Conservation (phyloP, 2,888 invertebrate genomes). For the Carpatolechia fugitivella region DNA sequence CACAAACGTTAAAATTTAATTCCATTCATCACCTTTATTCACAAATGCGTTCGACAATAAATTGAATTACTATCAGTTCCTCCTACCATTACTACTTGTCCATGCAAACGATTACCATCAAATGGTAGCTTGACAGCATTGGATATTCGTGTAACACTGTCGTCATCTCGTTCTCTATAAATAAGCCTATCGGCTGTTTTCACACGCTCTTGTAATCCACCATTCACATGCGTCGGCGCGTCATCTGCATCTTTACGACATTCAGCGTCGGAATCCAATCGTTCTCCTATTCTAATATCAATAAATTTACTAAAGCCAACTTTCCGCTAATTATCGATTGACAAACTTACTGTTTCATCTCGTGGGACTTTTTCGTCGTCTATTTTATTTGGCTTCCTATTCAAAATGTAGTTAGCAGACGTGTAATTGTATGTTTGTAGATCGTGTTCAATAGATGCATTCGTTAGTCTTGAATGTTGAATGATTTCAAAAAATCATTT, state of each 20-base stretch:
- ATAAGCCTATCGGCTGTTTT: conserved; percentile 5
- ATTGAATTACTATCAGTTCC: too few relatives aligned
- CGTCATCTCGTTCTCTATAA: not conserved
- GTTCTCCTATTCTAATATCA: conserved; percentile 34
- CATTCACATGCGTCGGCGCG: conserved; percentile 36
- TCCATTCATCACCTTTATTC: too few relatives aligned
- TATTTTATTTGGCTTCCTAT: not conserved
- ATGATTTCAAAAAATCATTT: conserved; percentile 30
- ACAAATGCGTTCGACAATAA: too few relatives aligned
- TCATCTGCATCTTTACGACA: conserved; percentile 41
- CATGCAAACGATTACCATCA: not conserved
- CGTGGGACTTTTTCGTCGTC: not conserved
- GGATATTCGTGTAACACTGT: not conserved
- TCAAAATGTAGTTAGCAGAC: not conserved
- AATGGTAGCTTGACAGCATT: not conserved
- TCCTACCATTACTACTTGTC: not conserved
- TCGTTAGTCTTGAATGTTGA: conserved; percentile 24
- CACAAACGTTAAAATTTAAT: not conserved
- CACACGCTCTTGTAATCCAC: conserved; percentile 30
- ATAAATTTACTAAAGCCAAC: conserved; percentile 35
- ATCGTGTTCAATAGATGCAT: conserved; percentile 16
- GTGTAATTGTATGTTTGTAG: not conserved
- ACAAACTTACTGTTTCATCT: conserved; percentile 19
- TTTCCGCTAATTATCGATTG: conserved; percentile 31
- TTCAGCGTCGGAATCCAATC: conserved; percentile 36